A percentile compares a stretch with the other conserved stretches of the same genome.
Evolutionary conservation across 92 coral and sea anemone species (phyloP).

Genomic region (Umimayanthus kanabou): DNA sequence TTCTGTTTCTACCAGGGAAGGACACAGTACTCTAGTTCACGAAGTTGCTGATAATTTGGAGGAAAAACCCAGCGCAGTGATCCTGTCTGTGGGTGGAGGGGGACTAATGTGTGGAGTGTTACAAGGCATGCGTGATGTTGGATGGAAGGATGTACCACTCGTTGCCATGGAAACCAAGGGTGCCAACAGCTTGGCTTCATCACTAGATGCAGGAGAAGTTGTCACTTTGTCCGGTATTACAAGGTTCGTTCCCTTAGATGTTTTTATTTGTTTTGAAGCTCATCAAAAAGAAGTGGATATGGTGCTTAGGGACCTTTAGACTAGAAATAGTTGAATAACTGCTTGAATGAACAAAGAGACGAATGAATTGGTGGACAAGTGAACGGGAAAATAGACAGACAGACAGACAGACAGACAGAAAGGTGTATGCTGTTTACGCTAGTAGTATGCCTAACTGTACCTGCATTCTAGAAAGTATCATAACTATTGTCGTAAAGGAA

Average conservation of each 20-base stretch:
- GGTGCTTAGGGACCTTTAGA: neutral
- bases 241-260: slow-evolving; percentile 57
- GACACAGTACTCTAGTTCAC: slow-evolving; percentile 77
- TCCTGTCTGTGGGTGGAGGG: slow-evolving; percentile 92
- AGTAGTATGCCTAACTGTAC: neutral
- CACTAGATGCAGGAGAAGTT: slow-evolving; percentile 73
- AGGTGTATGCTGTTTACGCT: neutral
- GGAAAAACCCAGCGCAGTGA: slow-evolving; percentile 78
- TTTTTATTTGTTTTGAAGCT: neutral
- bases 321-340: neutral
- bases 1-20: slow-evolving; percentile 69
- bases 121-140: slow-evolving; percentile 90
- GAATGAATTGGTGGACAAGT: neutral
- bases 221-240: slow-evolving; percentile 79
- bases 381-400: neutral
- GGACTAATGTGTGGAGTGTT: slow-evolving; percentile 86
- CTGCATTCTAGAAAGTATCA: neutral
- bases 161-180: slow-evolving; percentile 99
- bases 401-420: neutral
- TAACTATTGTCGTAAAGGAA: too few species aligned
- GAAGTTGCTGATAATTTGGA: slow-evolving; percentile 77
- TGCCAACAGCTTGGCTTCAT: slow-evolving; percentile 79
- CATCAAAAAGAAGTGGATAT: neutral
- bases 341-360: neutral
- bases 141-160: slow-evolving; percentile 94